A percentile compares a stretch with the other conserved stretches of the same genome.
Evolutionary conservation across 2,888 invertebrate genomes (phyloP).

Genomic region (Parapristionchus giblindavisi): DNA sequence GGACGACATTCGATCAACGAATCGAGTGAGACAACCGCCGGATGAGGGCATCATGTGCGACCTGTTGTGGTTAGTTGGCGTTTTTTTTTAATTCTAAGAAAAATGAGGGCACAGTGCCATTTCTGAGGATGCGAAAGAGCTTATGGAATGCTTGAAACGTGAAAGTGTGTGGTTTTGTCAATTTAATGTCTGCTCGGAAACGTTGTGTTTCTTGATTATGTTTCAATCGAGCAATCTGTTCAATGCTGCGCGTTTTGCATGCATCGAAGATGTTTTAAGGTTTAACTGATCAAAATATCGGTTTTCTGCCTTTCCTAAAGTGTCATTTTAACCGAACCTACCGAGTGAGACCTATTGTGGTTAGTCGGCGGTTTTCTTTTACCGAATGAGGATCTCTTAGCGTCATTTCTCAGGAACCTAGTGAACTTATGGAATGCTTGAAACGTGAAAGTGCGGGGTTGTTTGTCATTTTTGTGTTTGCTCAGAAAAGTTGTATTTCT

Average conservation of each 20-base stretch:
- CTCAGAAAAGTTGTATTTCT: background rate
- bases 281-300: no score
- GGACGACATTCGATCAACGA: constrained; percentile 86
- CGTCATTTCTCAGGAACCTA: background rate
- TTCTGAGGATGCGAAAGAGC: background rate
- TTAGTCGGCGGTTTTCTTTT: no score
- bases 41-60: constrained; percentile 98
- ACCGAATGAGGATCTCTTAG: background rate
- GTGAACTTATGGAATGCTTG: background rate
- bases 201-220: background rate
- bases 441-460: background rate
- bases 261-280: no score
- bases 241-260: no score
- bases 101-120: background rate
- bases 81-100: background rate
- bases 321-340: no score
- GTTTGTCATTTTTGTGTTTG: background rate
- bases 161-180: background rate
- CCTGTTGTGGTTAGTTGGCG: constrained; percentile 82
- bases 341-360: no score
- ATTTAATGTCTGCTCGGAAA: background rate
- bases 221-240: no score
- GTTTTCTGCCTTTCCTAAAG: background rate
- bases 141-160: background rate
- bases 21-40: constrained; percentile 94